Evolutionary conservation across 2,888 invertebrate species (phyloP).

Genomic region (Rotaria socialis): DNA sequence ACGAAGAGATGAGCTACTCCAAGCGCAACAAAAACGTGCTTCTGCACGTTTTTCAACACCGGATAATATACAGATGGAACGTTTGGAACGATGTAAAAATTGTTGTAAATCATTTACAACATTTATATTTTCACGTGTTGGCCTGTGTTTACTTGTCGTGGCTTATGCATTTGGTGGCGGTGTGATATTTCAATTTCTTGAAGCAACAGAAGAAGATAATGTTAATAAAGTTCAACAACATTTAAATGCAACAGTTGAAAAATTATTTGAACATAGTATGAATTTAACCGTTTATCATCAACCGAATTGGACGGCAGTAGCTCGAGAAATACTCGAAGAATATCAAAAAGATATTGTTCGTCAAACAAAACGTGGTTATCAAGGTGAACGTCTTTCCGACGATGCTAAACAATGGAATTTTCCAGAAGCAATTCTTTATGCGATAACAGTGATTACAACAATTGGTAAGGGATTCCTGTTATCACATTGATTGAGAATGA

Average conservation of each 20-base stretch:
- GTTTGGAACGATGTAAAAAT: slow-evolving; percentile 44
- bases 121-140: slow-evolving; percentile 47
- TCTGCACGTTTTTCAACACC: neutral
- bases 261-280: slow-evolving; percentile 41
- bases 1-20: neutral
- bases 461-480: slow-evolving; percentile 38
- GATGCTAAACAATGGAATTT: slow-evolving; percentile 44
- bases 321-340: slow-evolving; percentile 37
- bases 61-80: slow-evolving; percentile 14
- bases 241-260: slow-evolving; percentile 41
- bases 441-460: slow-evolving; percentile 46
- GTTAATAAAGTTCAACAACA: slow-evolving; percentile 32
- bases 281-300: slow-evolving; percentile 40
- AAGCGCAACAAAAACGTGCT: neutral
- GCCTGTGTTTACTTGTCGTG: slow-evolving; percentile 43
- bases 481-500: neutral
- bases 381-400: slow-evolving; percentile 32
- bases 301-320: slow-evolving; percentile 33
- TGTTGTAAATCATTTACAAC: slow-evolving; percentile 40
- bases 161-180: slow-evolving; percentile 46
- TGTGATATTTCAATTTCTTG: slow-evolving; percentile 44
- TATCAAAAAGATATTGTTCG: slow-evolving; percentile 45
- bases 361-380: slow-evolving; percentile 39
- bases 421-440: slow-evolving; percentile 45
- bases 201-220: slow-evolving; percentile 42